These are phyloP conservation scores for Hassar affinis DNA, from an alignment of 2,113 vertebrate genomes.

Conservation along the genomic window DNA sequence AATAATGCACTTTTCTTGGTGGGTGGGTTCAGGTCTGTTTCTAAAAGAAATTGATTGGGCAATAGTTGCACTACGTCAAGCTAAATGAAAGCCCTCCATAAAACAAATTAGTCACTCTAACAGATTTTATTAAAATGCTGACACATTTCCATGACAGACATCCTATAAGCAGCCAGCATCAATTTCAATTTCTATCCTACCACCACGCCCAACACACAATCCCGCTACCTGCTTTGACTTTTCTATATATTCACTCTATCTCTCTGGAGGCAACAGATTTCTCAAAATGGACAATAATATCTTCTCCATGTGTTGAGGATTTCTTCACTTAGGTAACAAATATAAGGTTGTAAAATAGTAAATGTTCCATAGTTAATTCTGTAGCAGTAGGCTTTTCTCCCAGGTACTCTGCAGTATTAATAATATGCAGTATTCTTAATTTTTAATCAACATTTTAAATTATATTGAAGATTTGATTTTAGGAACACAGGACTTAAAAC, in stretches of 20 bases:
- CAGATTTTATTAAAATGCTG: background rate
- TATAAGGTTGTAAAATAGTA: constrained; percentile 39
- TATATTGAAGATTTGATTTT: background rate
- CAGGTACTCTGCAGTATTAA: constrained; percentile 16
- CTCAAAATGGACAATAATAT: background rate
- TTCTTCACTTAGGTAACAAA: constrained; percentile 31
- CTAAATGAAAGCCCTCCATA: background rate
- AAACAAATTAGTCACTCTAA: background rate
- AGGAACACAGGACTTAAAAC: background rate
- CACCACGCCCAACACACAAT: background rate
- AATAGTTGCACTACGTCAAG: background rate
- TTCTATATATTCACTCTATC: background rate
- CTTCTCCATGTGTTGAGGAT: background rate
- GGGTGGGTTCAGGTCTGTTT: background rate
- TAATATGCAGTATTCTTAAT: background rate
- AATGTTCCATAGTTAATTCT: constrained; percentile 57
- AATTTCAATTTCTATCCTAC: background rate
- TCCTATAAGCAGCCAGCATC: background rate
- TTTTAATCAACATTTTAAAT: background rate
- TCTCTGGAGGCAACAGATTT: background rate
- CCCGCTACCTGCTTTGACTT: background rate
- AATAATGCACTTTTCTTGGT: background rate
- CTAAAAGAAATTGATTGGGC: background rate
- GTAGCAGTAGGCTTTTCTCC: constrained; percentile 23
- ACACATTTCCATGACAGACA: background rate